Evolutionary conservation across 2,888 invertebrate species (phyloP).

Genomic region (Seira musarum): DNA sequence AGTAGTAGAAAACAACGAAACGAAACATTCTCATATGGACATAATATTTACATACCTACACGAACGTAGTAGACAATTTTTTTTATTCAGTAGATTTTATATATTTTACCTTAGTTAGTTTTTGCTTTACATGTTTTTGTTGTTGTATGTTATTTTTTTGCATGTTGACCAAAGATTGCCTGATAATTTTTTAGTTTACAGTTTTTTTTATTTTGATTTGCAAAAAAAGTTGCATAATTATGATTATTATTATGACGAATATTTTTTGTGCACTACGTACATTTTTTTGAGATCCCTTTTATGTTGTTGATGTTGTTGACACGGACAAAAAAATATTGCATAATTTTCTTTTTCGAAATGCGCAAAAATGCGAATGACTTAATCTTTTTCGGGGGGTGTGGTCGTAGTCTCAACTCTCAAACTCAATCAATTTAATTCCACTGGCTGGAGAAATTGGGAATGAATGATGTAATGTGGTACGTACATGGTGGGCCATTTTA

Average conservation of each 20-base stretch:
- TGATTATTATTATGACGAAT: not conserved
- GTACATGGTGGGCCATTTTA: no score
- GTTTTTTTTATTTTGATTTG: conserved; percentile 7
- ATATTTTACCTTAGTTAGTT: conserved; percentile 17
- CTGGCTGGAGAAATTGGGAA: no score
- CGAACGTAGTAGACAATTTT: not conserved
- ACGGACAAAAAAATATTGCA: not conserved
- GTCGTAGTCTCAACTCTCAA: not conserved
- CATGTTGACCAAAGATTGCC: conserved; percentile 70
- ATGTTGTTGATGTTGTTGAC: no score
- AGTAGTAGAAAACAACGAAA: conserved; percentile 29
- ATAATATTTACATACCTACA: no score
- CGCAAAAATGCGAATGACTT: not conserved
- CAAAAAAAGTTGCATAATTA: conserved; percentile 13
- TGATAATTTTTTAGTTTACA: conserved; percentile 38
- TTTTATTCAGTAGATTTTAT: conserved; percentile 1
- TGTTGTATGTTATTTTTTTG: conserved; percentile 56
- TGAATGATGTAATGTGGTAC: no score
- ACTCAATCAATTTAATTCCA: no score
- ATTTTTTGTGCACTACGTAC: not conserved
- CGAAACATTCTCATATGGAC: no score
- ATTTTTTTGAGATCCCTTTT: conserved; percentile 11
- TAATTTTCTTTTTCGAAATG: not conserved
- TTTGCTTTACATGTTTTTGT: not conserved
- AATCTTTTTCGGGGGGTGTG: not conserved